Conservation (phyloP, 2,113 vertebrate genomes). For the Vulpes vulpes region DNA sequence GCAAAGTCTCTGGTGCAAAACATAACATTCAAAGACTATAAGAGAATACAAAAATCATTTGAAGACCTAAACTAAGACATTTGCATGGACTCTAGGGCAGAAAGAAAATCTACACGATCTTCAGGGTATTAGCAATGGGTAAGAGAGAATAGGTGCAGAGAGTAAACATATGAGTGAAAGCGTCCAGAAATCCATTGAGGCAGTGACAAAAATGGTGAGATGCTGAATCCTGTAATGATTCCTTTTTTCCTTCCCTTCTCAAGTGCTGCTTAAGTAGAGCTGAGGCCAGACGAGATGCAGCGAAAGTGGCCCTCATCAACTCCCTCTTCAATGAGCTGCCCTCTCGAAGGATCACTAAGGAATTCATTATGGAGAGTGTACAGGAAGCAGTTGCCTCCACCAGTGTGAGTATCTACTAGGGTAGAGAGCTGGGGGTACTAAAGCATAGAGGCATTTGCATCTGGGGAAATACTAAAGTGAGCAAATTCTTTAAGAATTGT, state of each 20-base stretch:
- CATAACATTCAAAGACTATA: neutral
- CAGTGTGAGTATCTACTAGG: conserved; percentile 86
- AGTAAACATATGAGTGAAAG: conserved; percentile 1
- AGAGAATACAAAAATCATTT: conserved; percentile 5
- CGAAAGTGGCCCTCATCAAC: conserved; percentile 95
- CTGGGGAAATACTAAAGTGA: neutral
- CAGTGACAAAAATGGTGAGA: neutral
- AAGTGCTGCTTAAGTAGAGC: conserved; percentile 93
- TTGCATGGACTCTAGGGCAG: neutral
- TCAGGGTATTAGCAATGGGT: neutral
- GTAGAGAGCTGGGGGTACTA: neutral
- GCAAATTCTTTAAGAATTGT: conserved; percentile 25
- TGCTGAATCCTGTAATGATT: neutral
- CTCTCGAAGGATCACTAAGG: conserved; percentile 91
- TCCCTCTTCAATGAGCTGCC: conserved; percentile 95
- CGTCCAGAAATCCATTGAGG: neutral
- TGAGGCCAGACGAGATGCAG: conserved; percentile 94
- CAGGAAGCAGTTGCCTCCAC: conserved; percentile 91
- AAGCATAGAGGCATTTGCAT: neutral
- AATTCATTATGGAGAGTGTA: conserved; percentile 93
- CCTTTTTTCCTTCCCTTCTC: conserved; percentile 57
- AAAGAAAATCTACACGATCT: neutral
- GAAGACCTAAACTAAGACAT: neutral
- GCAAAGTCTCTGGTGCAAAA: neutral
- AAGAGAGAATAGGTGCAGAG: neutral